Evolutionary conservation across 2,888 invertebrate species (phyloP).

Genomic region (Caenorhabditis becei): DNA sequence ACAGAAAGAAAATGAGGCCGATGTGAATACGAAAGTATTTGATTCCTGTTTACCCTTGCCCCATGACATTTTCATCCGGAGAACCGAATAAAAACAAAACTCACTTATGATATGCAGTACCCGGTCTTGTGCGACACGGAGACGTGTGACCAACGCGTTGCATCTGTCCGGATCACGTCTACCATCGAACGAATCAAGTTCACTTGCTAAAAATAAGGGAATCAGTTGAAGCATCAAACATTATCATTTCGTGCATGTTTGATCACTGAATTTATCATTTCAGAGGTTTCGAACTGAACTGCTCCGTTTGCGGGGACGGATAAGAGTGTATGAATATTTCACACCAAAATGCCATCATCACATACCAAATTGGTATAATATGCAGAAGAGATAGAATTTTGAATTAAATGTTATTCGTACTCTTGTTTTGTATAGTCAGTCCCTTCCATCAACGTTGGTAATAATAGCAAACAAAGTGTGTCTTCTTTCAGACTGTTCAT

Average conservation of each 20-base stretch:
- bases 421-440: conserved; percentile 13
- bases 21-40: background rate
- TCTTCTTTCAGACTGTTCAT: background rate
- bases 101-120: conserved; percentile 81
- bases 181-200: conserved; percentile 99
- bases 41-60: background rate
- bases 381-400: background rate
- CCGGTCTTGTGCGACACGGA: conserved; percentile 90
- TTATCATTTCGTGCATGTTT: conserved; percentile 5
- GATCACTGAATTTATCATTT: background rate
- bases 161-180: conserved; percentile 96
- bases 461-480: background rate
- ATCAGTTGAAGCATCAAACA: conserved; percentile 6
- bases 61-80: background rate
- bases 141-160: conserved; percentile 93
- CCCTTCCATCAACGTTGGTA: background rate
- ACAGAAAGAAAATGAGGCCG: background rate
- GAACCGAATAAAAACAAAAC: conserved; percentile 34
- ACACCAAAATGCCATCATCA: conserved; percentile 1
- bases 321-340: background rate
- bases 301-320: background rate
- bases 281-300: background rate
- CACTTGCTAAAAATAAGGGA: conserved; percentile 83
- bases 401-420: conserved; percentile 5
- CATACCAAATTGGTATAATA: background rate